Conservation (phyloP, 2,888 invertebrate genomes). For the Ferrisia virgata region DNA sequence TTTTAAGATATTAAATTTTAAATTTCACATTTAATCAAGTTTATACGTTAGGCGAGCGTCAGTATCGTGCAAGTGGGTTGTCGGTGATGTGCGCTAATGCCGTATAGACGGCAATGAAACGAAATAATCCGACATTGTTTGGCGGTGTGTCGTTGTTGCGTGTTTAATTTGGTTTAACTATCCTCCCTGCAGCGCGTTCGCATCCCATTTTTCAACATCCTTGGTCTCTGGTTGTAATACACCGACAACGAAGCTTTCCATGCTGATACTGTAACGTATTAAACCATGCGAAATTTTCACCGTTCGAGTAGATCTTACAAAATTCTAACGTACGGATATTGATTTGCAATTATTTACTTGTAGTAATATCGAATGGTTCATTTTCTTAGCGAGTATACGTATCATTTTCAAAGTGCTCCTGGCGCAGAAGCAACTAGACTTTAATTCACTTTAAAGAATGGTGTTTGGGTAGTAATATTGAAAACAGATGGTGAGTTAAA, state of each 20-base stretch:
- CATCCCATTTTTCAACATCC: background rate
- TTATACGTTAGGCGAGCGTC: constrained; percentile 7
- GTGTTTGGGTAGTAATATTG: too few species aligned
- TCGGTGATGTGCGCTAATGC: constrained; percentile 5
- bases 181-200: background rate
- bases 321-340: background rate
- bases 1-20: constrained; percentile 21
- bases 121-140: constrained; percentile 21
- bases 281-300: background rate
- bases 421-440: too few species aligned
- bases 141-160: background rate
- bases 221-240: background rate
- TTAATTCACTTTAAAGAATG: too few species aligned
- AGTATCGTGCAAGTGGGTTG: background rate
- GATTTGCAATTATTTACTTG: background rate
- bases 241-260: background rate
- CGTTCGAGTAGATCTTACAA: background rate
- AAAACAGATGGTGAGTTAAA: too few species aligned
- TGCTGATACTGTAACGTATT: background rate
- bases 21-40: constrained; percentile 32
- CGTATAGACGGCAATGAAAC: constrained; percentile 27
- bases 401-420: too few species aligned
- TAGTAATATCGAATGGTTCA: background rate
- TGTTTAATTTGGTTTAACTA: constrained; percentile 28
- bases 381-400: too few species aligned